Conservation (phyloP, 2,888 invertebrate genomes). For the Ecdyonurus torrentis region DNA sequence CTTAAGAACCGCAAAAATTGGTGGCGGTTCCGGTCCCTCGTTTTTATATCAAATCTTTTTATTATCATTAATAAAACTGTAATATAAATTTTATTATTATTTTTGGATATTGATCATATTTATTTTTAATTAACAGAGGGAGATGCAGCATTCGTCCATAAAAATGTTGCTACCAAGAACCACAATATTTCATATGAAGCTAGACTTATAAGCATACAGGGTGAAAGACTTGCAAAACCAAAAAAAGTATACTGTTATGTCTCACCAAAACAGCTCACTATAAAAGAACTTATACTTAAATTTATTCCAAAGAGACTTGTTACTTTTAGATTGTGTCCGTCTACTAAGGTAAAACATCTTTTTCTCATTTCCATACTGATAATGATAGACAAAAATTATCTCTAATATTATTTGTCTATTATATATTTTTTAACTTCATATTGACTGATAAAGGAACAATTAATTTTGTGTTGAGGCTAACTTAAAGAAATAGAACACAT, state of each 20-base stretch:
- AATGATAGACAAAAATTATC: too few relatives aligned
- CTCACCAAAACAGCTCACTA: conserved; percentile 77
- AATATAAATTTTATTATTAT: background rate
- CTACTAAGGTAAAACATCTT: conserved; percentile 55
- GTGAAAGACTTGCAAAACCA: conserved; percentile 48
- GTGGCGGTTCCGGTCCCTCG: too few relatives aligned
- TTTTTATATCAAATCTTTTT: too few relatives aligned
- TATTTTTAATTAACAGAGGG: conserved; percentile 32
- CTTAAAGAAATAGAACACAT: too few relatives aligned
- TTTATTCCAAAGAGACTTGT: conserved; percentile 84
- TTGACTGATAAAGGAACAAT: too few relatives aligned
- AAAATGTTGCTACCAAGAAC: conserved; percentile 69
- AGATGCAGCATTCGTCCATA: conserved; percentile 70
- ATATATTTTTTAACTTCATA: too few relatives aligned
- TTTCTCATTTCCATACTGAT: background rate
- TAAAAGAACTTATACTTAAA: conserved; percentile 85
- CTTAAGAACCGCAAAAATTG: too few relatives aligned
- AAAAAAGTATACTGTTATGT: conserved; percentile 81
- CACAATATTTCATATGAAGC: conserved; percentile 80
- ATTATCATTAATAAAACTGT: too few relatives aligned
- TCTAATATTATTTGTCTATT: background rate
- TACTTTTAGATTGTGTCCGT: conserved; percentile 83
- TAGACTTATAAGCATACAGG: conserved; percentile 44
- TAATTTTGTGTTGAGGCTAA: too few relatives aligned
- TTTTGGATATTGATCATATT: background rate